These are phyloP conservation scores for Silurus lanzhouensis DNA, from an alignment of 2,797 vertebrate genomes.

Conservation along the genomic window DNA sequence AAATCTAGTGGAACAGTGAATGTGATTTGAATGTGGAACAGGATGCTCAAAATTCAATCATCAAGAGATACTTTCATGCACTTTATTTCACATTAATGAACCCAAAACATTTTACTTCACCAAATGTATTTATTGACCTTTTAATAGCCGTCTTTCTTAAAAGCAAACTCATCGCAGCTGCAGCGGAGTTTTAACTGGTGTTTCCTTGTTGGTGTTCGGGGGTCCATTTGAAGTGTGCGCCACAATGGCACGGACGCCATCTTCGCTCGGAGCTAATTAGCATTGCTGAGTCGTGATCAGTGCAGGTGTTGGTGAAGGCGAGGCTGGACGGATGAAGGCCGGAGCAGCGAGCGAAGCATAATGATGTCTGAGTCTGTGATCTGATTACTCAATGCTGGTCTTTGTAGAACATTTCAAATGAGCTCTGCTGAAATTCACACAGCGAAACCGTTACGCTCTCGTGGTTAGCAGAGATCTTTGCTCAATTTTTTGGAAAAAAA, in stretches of 20 bases:
- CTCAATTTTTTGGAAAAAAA: not conserved
- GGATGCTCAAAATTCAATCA: no score
- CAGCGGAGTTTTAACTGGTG: slow-evolving; percentile 38
- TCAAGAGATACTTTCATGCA: not conserved
- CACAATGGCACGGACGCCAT: not conserved
- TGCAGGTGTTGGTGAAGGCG: slow-evolving; percentile 35
- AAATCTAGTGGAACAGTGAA: no score
- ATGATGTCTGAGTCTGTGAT: slow-evolving; percentile 18
- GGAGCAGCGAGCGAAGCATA: slow-evolving; percentile 19
- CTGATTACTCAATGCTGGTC: slow-evolving; percentile 9
- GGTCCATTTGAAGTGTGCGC: slow-evolving; percentile 2
- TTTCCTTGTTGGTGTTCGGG: slow-evolving; percentile 19
- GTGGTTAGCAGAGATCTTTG: not conserved
- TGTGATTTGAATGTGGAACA: no score
- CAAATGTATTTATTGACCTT: not conserved
- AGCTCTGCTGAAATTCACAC: not conserved
- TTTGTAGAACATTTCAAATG: not conserved
- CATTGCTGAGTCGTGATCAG: slow-evolving; percentile 30
- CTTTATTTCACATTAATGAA: not conserved
- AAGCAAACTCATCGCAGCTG: not conserved
- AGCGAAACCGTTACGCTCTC: no score
- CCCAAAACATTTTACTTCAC: not conserved
- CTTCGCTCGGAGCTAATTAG: slow-evolving; percentile 41
- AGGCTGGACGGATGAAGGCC: slow-evolving; percentile 31
- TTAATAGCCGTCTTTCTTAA: not conserved